phyloP scores from a whole-genome alignment of 2,797 vertebrate species.

The Platalea minor region DNA sequence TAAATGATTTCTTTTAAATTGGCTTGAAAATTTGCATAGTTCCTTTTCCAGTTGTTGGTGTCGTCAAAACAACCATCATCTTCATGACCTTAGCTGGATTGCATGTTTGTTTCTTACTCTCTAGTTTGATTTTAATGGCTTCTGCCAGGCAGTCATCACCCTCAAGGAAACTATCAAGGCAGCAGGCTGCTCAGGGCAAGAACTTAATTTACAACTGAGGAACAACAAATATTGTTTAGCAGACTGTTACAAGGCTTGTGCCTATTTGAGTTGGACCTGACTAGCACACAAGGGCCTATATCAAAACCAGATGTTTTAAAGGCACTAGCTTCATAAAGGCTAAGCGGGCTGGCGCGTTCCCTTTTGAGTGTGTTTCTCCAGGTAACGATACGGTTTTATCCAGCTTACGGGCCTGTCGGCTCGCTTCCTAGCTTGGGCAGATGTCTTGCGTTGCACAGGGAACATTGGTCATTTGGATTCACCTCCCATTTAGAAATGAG shows the following conservation, averaged over 20 bases:
- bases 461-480: not conserved
- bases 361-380: not conserved
- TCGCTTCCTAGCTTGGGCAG: not conserved
- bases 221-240: not conserved
- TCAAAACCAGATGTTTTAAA: not conserved
- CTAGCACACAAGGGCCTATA: not conserved
- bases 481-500: not conserved
- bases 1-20: not conserved
- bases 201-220: not conserved
- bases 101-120: not conserved
- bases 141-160: not conserved
- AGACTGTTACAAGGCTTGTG: not conserved
- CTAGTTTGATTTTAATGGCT: not conserved
- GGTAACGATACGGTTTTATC: not conserved
- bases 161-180: not conserved
- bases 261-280: not conserved
- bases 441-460: not conserved
- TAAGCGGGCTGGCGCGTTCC: rapidly evolving
- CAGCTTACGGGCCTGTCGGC: not conserved
- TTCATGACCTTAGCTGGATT: not conserved
- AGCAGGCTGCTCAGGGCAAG: not conserved
- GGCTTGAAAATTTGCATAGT: not conserved
- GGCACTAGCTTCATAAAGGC: not conserved
- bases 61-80: not conserved
- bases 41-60: not conserved